Evolutionary conservation across 1,140 invertebrate species (phyloP).

Genomic region (Xylocopa sonorina): DNA sequence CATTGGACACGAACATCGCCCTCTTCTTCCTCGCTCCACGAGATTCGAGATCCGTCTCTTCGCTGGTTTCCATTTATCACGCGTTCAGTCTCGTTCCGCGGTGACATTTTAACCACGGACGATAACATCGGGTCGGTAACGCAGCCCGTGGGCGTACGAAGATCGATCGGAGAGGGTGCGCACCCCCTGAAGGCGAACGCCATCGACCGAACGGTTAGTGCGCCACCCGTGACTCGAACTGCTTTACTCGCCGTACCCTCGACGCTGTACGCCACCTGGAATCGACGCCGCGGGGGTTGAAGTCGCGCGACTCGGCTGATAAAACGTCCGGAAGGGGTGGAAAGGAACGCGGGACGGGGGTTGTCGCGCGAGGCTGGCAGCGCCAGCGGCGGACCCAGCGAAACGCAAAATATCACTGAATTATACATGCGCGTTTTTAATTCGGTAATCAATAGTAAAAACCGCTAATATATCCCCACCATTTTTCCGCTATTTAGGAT

Average conservation of each 20-base stretch:
- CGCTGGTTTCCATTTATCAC: background rate
- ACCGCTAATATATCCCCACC: constrained; percentile 69
- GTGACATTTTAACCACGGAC: background rate
- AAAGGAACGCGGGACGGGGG: background rate
- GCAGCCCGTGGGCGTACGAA: background rate
- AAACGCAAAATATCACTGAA: constrained; percentile 70
- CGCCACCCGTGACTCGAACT: background rate
- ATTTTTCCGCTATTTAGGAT: constrained; percentile 56
- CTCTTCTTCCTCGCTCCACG: background rate
- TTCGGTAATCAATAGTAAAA: constrained; percentile 80
- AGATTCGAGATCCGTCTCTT: background rate
- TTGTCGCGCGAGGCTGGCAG: constrained; percentile 35
- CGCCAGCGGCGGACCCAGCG: constrained; percentile 40
- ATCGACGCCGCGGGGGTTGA: background rate
- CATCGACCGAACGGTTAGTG: background rate
- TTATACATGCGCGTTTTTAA: constrained; percentile 80
- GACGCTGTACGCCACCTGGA: constrained; percentile 38
- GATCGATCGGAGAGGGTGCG: background rate
- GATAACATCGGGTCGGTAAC: constrained; percentile 37
- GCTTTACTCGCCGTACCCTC: background rate
- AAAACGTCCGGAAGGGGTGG: background rate
- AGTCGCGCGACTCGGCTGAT: background rate
- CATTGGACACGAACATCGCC: constrained; percentile 58
- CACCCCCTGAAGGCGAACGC: background rate
- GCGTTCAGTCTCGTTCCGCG: background rate